Conservation (phyloP, 92 coral and sea anemone genomes). For the Porites cylindrica region DNA sequence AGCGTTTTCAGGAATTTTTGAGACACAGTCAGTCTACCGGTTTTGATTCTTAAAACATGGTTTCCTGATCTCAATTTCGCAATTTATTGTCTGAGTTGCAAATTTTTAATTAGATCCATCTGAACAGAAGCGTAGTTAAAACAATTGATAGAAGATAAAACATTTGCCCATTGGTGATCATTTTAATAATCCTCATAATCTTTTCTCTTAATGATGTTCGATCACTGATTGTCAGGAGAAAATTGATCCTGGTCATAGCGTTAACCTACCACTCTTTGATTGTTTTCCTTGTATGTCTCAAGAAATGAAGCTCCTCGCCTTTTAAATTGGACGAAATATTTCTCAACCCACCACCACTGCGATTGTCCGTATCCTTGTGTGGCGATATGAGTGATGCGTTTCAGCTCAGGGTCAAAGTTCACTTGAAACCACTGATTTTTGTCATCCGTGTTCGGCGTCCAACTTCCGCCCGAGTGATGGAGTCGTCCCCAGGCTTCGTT, state of each 20-base stretch:
- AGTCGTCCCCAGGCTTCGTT: constrained; percentile 55
- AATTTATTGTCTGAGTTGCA: too few species aligned
- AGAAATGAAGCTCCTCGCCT: constrained; percentile 11
- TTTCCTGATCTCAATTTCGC: too few species aligned
- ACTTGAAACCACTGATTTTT: constrained; percentile 60
- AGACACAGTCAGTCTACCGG: too few species aligned
- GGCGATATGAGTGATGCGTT: constrained; percentile 68
- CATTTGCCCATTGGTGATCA: too few species aligned
- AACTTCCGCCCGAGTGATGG: constrained; percentile 45
- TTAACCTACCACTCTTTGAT: constrained; percentile 23
- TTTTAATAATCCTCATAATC: too few species aligned
- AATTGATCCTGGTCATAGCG: background rate
- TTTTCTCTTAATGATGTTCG: too few species aligned
- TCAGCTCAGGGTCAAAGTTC: constrained; percentile 64
- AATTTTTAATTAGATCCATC: too few species aligned
- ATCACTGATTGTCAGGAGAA: background rate
- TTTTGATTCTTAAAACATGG: too few species aligned
- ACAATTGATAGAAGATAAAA: too few species aligned
- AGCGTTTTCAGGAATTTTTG: too few species aligned
- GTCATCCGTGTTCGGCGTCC: constrained; percentile 73
- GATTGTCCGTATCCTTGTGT: constrained; percentile 75
- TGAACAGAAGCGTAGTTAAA: too few species aligned
- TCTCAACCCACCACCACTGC: constrained; percentile 65
- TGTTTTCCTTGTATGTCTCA: constrained; percentile 31
- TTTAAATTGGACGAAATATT: constrained; percentile 41